Evolutionary conservation across 2,797 vertebrate species (phyloP).

Genomic region (Okamejei kenojei): DNA sequence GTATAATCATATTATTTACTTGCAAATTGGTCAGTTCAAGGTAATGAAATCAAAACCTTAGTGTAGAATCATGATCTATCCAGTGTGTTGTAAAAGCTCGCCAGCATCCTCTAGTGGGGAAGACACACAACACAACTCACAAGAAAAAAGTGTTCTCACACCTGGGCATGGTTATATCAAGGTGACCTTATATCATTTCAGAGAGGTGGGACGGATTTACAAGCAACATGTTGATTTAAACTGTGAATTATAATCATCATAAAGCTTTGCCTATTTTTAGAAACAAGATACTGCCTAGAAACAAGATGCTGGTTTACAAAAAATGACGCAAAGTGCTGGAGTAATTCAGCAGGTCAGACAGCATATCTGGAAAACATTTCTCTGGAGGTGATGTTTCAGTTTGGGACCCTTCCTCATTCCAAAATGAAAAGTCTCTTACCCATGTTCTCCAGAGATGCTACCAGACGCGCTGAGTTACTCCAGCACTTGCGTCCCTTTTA

Average conservation of each 20-base stretch:
- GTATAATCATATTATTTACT: background rate
- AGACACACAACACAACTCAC: background rate
- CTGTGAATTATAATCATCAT: background rate
- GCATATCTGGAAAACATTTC: no score
- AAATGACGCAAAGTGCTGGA: no score
- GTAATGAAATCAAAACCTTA: background rate
- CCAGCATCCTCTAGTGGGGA: constrained; percentile 30
- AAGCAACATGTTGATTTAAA: background rate
- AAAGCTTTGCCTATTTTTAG: background rate
- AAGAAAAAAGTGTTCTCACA: background rate
- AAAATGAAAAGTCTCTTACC: no score
- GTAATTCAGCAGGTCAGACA: no score
- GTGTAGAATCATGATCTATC: background rate
- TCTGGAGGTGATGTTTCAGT: no score
- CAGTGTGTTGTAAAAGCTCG: background rate
- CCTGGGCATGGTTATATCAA: background rate
- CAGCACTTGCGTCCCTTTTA: no score
- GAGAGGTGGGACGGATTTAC: background rate
- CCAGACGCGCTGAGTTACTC: no score
- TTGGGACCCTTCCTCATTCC: no score
- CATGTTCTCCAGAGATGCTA: no score
- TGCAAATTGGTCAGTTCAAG: background rate
- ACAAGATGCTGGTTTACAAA: no score
- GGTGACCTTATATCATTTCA: background rate
- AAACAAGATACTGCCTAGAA: no score